Conservation (phyloP, 2,888 invertebrate species). For the Phania funesta region DNA sequence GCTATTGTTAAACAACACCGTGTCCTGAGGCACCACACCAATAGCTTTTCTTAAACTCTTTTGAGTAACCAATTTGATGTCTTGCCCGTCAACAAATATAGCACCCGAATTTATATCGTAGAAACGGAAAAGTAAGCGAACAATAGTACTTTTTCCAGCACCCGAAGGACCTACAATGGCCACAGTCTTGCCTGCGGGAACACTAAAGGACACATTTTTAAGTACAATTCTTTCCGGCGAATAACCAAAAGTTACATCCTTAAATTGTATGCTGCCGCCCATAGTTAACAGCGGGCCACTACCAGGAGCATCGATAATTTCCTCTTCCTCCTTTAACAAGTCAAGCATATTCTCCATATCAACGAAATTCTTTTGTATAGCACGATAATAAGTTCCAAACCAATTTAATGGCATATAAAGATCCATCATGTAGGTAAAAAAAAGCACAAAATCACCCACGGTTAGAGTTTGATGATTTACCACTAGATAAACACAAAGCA, state of each 20-base stretch:
- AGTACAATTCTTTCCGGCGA: conserved; percentile 88
- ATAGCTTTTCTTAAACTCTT: conserved; percentile 91
- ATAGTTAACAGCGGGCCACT: conserved; percentile 84
- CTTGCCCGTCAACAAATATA: conserved; percentile 93
- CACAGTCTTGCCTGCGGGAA: conserved; percentile 91
- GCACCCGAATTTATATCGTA: conserved; percentile 95
- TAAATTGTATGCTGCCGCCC: conserved; percentile 91
- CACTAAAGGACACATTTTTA: conserved; percentile 88
- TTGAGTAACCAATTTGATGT: conserved; percentile 92
- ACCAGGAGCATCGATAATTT: conserved; percentile 91
- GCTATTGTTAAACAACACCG: conserved; percentile 95
- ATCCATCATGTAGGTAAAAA: conserved; percentile 96
- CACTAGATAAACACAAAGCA: conserved; percentile 94
- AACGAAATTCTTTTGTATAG: conserved; percentile 97
- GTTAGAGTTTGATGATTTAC: conserved; percentile 86
- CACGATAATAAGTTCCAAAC: conserved; percentile 98
- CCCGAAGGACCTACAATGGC: conserved; percentile 94
- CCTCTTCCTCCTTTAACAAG: conserved; percentile 91
- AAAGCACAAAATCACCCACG: conserved; percentile 97
- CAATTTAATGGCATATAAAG: conserved; percentile 97
- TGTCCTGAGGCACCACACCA: conserved; percentile 96
- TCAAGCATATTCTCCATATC: conserved; percentile 99
- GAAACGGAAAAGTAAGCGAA: conserved; percentile 96
- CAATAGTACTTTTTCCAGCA: conserved; percentile 97
- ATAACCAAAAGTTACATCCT: conserved; percentile 94